These are phyloP conservation scores for Pleuronectes platessa DNA, from an alignment of 2,113 vertebrate genomes.

Conservation along the genomic window DNA sequence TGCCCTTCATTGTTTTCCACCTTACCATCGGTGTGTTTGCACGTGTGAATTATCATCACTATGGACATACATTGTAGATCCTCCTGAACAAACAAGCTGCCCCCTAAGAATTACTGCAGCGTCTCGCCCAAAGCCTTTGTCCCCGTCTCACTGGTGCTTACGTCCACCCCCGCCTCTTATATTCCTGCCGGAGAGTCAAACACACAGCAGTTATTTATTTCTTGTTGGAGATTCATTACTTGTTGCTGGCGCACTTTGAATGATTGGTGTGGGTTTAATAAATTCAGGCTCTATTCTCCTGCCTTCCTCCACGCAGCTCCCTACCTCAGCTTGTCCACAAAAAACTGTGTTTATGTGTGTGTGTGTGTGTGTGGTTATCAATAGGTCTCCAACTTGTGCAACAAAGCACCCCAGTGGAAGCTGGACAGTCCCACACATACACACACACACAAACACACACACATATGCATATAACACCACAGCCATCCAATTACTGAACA, in stretches of 20 bases:
- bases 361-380: conserved; percentile 13
- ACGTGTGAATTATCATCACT: conserved; percentile 25
- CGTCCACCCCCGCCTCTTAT: conserved; percentile 47
- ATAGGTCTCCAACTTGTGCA: conserved; percentile 18
- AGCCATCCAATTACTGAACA: conserved; percentile 16
- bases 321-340: conserved; percentile 22
- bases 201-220: conserved; percentile 67
- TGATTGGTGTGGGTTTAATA: conserved; percentile 69
- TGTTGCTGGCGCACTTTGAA: conserved; percentile 58
- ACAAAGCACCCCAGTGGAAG: conserved; percentile 16
- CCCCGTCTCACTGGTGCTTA: conserved; percentile 30
- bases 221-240: conserved; percentile 70
- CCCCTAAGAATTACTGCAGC: conserved; percentile 53
- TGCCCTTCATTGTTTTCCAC: background rate
- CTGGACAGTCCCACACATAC: background rate
- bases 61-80: conserved; percentile 13
- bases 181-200: conserved; percentile 54
- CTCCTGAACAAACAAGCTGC: conserved; percentile 47
- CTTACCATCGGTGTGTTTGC: background rate
- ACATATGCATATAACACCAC: background rate
- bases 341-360: conserved; percentile 2
- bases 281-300: conserved; percentile 61
- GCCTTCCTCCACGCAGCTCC: conserved; percentile 47
- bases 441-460: background rate
- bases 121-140: conserved; percentile 45